These are phyloP conservation scores for Orthosia cruda DNA, from an alignment of 2,888 invertebrate species.

Conservation along the genomic window DNA sequence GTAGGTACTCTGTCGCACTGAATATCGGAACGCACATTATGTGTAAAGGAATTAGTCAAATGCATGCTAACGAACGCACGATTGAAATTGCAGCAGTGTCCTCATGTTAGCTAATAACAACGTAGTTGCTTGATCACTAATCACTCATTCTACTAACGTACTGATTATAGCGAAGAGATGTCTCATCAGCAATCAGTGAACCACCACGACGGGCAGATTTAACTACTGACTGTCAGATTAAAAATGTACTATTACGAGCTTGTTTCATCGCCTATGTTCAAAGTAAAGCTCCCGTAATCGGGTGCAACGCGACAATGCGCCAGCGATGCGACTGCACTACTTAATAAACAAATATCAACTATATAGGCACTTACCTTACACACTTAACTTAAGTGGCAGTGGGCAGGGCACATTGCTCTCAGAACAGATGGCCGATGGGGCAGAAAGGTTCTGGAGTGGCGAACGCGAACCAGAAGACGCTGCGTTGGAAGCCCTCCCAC, in stretches of 20 bases:
- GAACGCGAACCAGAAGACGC: too few relatives aligned
- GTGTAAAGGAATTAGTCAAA: constrained; percentile 27
- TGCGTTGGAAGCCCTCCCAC: too few relatives aligned
- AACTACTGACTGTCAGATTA: not conserved
- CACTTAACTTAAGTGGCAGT: too few relatives aligned
- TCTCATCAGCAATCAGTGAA: constrained; percentile 13
- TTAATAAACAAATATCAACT: not conserved
- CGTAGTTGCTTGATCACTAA: constrained; percentile 22
- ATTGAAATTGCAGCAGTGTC: constrained; percentile 32
- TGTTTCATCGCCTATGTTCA: not conserved
- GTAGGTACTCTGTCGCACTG: too few relatives aligned
- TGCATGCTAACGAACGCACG: constrained; percentile 38
- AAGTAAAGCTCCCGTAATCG: not conserved
- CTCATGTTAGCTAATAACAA: constrained; percentile 35
- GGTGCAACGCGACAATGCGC: not conserved
- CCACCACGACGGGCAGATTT: not conserved
- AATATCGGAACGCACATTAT: not conserved
- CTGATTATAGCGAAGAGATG: constrained; percentile 36
- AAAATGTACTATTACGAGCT: not conserved
- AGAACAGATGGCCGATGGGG: too few relatives aligned
- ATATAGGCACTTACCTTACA: too few relatives aligned
- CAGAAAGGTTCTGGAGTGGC: too few relatives aligned
- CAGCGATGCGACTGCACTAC: not conserved
- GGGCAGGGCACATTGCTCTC: too few relatives aligned
- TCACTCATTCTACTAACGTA: constrained; percentile 10